Evolutionary conservation across 1,140 invertebrate species (phyloP).

Genomic region (Bombus waltoni): DNA sequence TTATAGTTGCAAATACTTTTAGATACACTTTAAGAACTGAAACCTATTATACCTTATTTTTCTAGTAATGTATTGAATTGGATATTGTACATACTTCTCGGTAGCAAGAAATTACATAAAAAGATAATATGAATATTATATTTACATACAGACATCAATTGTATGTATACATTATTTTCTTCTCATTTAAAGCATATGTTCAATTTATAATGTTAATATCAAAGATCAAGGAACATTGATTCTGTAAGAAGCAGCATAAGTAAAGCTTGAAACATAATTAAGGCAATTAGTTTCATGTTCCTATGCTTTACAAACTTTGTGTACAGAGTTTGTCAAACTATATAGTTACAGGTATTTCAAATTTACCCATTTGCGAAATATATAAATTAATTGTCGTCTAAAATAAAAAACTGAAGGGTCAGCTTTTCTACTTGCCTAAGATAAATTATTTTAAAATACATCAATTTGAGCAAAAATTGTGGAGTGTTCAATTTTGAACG

Average conservation of each 20-base stretch:
- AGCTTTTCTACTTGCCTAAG: background rate
- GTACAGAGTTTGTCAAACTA: background rate
- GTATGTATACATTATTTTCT: slow-evolving; percentile 8
- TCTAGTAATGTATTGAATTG: background rate
- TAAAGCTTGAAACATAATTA: slow-evolving; percentile 3
- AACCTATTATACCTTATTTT: background rate
- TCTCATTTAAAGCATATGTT: slow-evolving; percentile 26
- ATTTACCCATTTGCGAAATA: background rate
- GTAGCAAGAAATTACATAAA: background rate
- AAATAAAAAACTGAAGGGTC: background rate
- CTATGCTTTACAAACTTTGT: background rate
- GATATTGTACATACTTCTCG: background rate
- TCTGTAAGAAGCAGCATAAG: background rate
- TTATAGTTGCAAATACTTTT: background rate
- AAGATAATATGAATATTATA: slow-evolving; percentile 15
- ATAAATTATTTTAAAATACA: slow-evolving; percentile 11
- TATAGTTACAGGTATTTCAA: background rate
- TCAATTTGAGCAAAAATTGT: slow-evolving; percentile 28
- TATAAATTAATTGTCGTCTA: slow-evolving; percentile 20
- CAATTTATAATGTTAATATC: slow-evolving; percentile 38
- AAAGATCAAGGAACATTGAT: slow-evolving; percentile 47
- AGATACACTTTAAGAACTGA: background rate
- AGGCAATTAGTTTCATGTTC: background rate
- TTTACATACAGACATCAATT: slow-evolving; percentile 11
- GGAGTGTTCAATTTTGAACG: background rate